Evolutionary conservation across 2,113 vertebrate genomes (phyloP), one percentile per base, ranked within the genome.

Genomic region (Syngnathus scovelli): DNA sequence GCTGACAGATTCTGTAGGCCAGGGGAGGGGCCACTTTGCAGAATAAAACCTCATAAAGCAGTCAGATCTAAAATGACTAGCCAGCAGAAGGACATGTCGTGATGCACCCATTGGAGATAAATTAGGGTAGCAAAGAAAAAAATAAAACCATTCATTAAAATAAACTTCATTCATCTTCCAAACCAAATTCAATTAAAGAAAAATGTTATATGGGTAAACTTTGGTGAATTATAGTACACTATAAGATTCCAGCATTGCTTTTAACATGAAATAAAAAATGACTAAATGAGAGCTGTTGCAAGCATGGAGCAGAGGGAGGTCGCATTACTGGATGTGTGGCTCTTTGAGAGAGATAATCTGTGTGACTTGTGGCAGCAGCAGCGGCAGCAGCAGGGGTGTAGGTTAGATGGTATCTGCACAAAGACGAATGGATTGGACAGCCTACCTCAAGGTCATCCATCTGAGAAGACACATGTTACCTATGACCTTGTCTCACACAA

Each of bases 21-120:
- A 80, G 78, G 65, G 67, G 43, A 64, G 64, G 27, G 80, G 68
- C 63, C 77, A 76, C 78, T 83, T 78, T 68, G 41, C 71, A 62
- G 59, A 27, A 67, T 75, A 74, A 82, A 74, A 78, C 58, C 74
- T 72, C 49, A 79, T 82, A 80, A 85, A 82, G 9, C 68, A 76
- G 59, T 72, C 65, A 52, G 58, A 81, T 78, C 66, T 67, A 70
- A 77, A 80, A 81, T 74, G 70, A 68, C 74, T 62, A 55, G 48
- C 48, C 63, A 74, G 70, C 65, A 77, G 76, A 78, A 68, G 84
- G 69, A 81, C 70, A 73, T 76, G 56, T 70, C 81, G 84, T 72
- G 83, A 80, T 85, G 76, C 68, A 76, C 68, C 78, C 74, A 75
- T 62, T 78, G 68, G 72, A 78, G 75, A 73, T 55, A 67, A 80